Conservation (phyloP, 2,888 invertebrate species). For the Psylliodes chrysocephalus region DNA sequence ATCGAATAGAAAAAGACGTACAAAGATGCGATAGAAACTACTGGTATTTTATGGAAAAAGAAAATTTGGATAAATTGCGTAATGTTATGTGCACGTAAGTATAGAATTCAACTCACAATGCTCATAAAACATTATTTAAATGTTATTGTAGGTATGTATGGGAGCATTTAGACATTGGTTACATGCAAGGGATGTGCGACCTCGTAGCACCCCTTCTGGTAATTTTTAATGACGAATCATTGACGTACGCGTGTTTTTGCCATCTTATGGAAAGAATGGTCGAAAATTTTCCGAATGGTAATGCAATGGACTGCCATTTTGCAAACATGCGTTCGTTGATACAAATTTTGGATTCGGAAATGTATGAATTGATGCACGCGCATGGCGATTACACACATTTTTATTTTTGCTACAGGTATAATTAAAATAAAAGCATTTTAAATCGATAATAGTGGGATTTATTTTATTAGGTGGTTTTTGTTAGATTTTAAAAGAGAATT, state of each 20-base stretch:
- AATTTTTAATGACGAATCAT: constrained; percentile 90
- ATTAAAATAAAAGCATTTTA: no score
- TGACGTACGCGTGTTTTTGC: constrained; percentile 91
- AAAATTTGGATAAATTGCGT: constrained; percentile 91
- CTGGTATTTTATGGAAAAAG: constrained; percentile 88
- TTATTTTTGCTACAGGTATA: constrained; percentile 87
- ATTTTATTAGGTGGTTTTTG: constrained; percentile 95
- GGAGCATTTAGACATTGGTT: constrained; percentile 93
- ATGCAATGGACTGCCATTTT: constrained; percentile 95
- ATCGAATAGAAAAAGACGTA: constrained; percentile 96
- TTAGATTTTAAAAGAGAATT: constrained; percentile 95
- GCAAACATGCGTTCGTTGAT: constrained; percentile 93
- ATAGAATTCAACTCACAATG: background rate
- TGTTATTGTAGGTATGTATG: constrained; percentile 83
- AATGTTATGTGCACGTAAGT: constrained; percentile 96
- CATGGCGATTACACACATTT: constrained; percentile 97
- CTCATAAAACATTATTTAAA: no score
- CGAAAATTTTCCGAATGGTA: constrained; percentile 91
- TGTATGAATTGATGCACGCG: constrained; percentile 94
- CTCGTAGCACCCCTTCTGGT: constrained; percentile 92
- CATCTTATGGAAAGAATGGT: constrained; percentile 90
- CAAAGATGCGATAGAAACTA: constrained; percentile 95
- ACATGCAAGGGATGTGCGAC: constrained; percentile 99
- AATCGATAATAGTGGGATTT: no score
- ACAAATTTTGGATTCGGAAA: constrained; percentile 91